Base-by-base conservation (phyloP, 2,113 vertebrate genomes). In the Pachyramphus minor region DNA sequence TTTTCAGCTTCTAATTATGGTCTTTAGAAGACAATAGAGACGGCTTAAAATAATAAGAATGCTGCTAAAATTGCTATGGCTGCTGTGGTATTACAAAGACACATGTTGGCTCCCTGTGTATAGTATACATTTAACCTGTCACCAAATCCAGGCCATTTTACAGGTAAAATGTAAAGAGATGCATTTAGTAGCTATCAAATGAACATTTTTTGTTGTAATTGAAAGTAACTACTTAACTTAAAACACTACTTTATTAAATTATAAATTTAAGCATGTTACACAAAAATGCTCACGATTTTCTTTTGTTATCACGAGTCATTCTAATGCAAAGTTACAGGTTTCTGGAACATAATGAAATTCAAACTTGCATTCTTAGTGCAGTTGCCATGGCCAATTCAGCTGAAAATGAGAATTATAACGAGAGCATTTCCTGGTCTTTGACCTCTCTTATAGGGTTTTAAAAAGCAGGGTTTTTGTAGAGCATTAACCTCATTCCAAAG, bases 321-420 rank as follows among this genome's bases (percentile, higher is more conserved):
- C 93, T 94, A 95, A 98, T 97, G 97, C 96, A 96, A 97, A 98
- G 97, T 97, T 98, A 97, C 97, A 97, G 97, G 77, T 97, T 98
- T 96, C 93, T 80, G 75, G 96, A 97, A 97, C 93, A 92, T 90
- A 97, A 96, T 97, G 97, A 97, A 97, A 98, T 96, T 98, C 98
- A 97, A 96, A 97, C 97, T 94, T 94, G 88, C 96, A 92, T 98
- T 97, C 97, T 95, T 95, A 96, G 87, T 95, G 94, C 85, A 96
- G 96, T 95, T 96, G 94, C 96, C 95, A 82, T 76, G 77, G 97
- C 93, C 96, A 97, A 97, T 97, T 98, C 97, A 97, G 84, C 95
- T 97, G 97, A 97, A 98, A 98, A 98, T 92, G 95, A 97, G 97
- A 98, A 97, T 97, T 98, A 97, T 89, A 97, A 94, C 92, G 96